Evolutionary conservation across 2,113 vertebrate genomes (phyloP).

Genomic region (Zonotrichia leucophrys): DNA sequence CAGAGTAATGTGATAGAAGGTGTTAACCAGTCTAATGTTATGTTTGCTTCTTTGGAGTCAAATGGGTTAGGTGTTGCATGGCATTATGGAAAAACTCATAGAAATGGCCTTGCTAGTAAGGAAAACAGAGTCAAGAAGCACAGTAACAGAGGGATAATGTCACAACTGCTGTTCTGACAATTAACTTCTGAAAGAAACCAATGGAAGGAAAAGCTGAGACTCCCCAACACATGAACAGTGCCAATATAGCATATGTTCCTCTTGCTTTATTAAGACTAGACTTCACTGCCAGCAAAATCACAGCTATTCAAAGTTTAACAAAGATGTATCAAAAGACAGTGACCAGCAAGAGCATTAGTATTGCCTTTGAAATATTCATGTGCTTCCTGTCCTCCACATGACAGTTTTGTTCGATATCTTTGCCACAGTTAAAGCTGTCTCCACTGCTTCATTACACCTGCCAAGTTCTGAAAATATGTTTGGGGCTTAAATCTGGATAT

Average conservation of each 20-base stretch:
- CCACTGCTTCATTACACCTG: not conserved
- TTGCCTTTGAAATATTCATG: not conserved
- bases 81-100: not conserved
- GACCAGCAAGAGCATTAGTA: not conserved
- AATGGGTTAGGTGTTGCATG: not conserved
- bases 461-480: not conserved
- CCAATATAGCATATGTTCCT: not conserved
- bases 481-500: not conserved
- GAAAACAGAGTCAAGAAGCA: not conserved
- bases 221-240: not conserved
- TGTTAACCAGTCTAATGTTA: not conserved
- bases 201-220: not conserved
- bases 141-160: not conserved
- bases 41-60: not conserved
- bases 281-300: constrained; percentile 24
- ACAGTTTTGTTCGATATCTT: not conserved
- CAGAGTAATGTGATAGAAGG: not conserved
- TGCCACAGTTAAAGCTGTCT: not conserved
- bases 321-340: constrained; percentile 21
- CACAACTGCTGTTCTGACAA: not conserved
- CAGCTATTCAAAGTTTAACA: constrained; percentile 35
- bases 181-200: not conserved
- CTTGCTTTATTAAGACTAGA: not conserved
- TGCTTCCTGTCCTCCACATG: not conserved
- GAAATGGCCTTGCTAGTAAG: not conserved